Evolutionary conservation across 2,888 invertebrate genomes (phyloP).

Genomic region (Corythucha ciliata): DNA sequence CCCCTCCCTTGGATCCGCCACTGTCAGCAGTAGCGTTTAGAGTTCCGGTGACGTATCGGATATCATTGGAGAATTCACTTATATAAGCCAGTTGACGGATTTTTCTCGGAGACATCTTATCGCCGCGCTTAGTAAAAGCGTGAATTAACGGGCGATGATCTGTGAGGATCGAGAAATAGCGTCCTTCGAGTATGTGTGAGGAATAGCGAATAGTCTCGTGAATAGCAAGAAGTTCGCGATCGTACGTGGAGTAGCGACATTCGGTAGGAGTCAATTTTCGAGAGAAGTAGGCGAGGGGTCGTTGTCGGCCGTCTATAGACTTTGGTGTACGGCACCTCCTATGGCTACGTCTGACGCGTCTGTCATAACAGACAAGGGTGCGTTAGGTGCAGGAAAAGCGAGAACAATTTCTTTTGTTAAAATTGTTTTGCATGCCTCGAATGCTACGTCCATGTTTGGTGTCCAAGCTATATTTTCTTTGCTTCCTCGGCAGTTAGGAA

Average conservation of each 20-base stretch:
- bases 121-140: too few species aligned
- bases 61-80: too few species aligned
- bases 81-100: too few species aligned
- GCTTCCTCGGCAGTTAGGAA: constrained; percentile 25
- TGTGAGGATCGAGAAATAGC: constrained; percentile 4
- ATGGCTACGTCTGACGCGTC: constrained; percentile 39
- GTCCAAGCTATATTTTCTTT: constrained; percentile 32
- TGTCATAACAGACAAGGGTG: not conserved
- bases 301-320: constrained; percentile 10
- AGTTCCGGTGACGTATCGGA: too few species aligned
- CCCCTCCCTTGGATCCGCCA: too few species aligned
- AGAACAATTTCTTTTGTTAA: constrained; percentile 24
- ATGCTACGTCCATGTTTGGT: constrained; percentile 16
- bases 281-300: constrained; percentile 32
- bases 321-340: constrained; percentile 39
- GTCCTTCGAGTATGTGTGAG: constrained; percentile 1
- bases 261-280: constrained; percentile 35
- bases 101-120: too few species aligned
- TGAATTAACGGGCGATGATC: too few species aligned
- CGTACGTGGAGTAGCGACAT: constrained; percentile 41
- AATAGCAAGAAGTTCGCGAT: constrained; percentile 37
- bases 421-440: constrained; percentile 27
- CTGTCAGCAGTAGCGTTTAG: too few species aligned
- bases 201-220: constrained; percentile 8
- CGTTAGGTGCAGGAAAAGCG: constrained; percentile 23